Evolutionary conservation across 2,113 vertebrate species (phyloP), one percentile per base, ranked within the genome.

Genomic region (Sakesphorus luctuosus): DNA sequence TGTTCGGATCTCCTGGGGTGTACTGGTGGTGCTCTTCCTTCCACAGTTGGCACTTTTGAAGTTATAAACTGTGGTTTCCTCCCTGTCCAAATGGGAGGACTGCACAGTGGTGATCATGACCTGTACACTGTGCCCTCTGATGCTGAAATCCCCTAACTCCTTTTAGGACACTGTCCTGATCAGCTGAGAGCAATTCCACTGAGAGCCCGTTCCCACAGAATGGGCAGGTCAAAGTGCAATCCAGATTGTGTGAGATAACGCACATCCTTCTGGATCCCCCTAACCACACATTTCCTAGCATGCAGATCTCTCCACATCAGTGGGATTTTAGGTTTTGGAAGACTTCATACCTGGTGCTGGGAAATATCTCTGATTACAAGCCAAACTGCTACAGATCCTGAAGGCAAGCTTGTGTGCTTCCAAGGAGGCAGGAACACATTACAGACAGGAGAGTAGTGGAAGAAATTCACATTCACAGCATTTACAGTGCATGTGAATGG

Each of bases 1-100:
- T 13, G 4, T 31, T 69, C 0, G 0, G 18, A 50, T 29, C 71
- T 46, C 15, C 26, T 50, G 36, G 11, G 10, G 6, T 66, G 9
- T 20, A 10, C 5, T n/a, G 16, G 2, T 53, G 49, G 40, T 43
- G 19, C n/a, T 82, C 29, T 61, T 56, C 7, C n/a, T 93, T 76
- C n/a, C 80, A 19, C 73, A 71, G 4, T 4, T 26, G 36, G 6
- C 4, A 20, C 47, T 75, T 79, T 46, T 56, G 9, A 35, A 72
- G 23, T 47, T 14, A 25, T 38, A 66, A 73, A 43, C 5, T 26
- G 9, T 84, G 55, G 20, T 43, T 80, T 80, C 35, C 55, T 86
- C 26, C 20, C n/a, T 73, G 6, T 7, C 1, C 35, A 73, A 77
- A 61, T 44, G 10, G 29, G 24, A 80, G 26, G 33, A 38, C 11